Conservation (phyloP, 2,797 vertebrate genomes). For the Taeniopygia guttata region DNA sequence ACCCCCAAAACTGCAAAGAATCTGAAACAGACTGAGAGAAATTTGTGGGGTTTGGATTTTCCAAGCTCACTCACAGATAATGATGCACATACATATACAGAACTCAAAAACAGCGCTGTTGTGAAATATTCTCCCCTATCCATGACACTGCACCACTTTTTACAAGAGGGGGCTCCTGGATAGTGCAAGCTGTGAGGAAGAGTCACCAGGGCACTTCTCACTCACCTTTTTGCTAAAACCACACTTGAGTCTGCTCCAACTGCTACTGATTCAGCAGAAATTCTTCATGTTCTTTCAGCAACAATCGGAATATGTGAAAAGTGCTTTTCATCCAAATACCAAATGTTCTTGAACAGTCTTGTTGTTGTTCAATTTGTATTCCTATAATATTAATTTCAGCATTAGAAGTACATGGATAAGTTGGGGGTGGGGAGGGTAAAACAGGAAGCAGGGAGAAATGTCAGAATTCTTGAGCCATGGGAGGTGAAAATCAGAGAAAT, state of each 20-base stretch:
- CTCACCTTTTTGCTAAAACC: not conserved
- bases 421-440: not conserved
- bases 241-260: not conserved
- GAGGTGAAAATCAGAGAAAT: constrained; percentile 33
- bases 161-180: not conserved
- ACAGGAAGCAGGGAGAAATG: constrained; percentile 15
- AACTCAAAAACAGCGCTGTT: not conserved
- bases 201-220: not conserved
- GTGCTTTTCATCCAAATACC: not conserved
- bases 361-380: constrained; percentile 29
- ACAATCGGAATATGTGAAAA: not conserved
- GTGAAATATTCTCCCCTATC: not conserved
- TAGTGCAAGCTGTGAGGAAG: not conserved
- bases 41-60: not conserved
- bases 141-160: not conserved
- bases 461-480: constrained; percentile 32
- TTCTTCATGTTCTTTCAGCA: not conserved
- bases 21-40: not conserved
- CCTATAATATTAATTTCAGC: not conserved
- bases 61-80: not conserved
- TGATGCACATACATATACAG: not conserved
- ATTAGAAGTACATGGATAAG: not conserved
- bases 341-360: not conserved
- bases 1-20: not conserved
- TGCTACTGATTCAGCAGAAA: not conserved